Evolutionary conservation across 2,797 vertebrate genomes (phyloP).

Genomic region (Xenopus petersii): DNA sequence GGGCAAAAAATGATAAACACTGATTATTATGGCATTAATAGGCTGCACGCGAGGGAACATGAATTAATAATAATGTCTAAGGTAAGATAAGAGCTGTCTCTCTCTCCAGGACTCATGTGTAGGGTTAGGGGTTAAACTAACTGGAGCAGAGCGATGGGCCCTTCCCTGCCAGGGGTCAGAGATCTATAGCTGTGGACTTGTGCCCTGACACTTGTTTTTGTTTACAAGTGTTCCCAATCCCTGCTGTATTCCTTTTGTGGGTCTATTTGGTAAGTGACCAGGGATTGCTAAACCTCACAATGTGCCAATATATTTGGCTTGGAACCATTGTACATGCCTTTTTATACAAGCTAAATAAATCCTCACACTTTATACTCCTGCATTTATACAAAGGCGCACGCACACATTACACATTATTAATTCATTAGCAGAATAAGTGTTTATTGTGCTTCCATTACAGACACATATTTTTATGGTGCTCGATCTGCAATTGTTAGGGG

Average conservation of each 20-base stretch:
- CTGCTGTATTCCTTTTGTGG: slow-evolving; percentile 39
- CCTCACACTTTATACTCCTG: neutral
- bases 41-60: no score
- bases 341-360: neutral
- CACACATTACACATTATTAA: neutral
- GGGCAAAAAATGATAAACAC: no score
- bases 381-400: neutral
- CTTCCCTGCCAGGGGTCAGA: slow-evolving; percentile 68
- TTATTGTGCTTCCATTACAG: neutral
- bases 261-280: neutral
- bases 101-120: slow-evolving; percentile 44
- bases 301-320: no score
- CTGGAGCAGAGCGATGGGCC: slow-evolving; percentile 66
- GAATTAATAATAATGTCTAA: slow-evolving; percentile 30
- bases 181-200: slow-evolving; percentile 48
- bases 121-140: slow-evolving; percentile 74
- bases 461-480: neutral
- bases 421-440: slow-evolving; percentile 9
- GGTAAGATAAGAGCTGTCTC: slow-evolving; percentile 51
- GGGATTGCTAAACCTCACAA: neutral
- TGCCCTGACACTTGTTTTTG: slow-evolving; percentile 69
- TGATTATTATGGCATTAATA: no score
- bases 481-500: neutral
- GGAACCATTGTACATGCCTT: neutral
- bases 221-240: slow-evolving; percentile 56